Conservation (phyloP, 2,888 invertebrate genomes). For the Entomobrya multifasciata region DNA sequence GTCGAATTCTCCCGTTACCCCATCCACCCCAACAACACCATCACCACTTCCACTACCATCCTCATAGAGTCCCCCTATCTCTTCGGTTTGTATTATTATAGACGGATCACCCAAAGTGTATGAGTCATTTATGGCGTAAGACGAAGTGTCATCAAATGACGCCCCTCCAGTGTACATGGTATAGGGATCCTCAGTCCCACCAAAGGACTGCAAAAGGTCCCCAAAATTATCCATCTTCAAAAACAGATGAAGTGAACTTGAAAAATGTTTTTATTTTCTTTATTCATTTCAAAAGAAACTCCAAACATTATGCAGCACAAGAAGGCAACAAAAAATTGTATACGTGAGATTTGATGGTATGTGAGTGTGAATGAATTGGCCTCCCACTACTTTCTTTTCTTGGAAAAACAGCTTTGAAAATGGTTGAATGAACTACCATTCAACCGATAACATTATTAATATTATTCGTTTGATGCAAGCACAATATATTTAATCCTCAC, state of each 20-base stretch:
- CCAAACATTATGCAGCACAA: background rate
- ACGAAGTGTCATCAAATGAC: constrained; percentile 36
- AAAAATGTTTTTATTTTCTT: constrained; percentile 3
- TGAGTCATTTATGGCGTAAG: constrained; percentile 22
- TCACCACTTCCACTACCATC: background rate
- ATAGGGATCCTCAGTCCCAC: constrained; percentile 46
- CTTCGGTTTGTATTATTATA: background rate
- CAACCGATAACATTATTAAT: background rate
- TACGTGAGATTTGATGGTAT: too few species aligned
- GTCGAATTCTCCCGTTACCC: background rate
- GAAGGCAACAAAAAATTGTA: too few species aligned
- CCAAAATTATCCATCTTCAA: constrained; percentile 53
- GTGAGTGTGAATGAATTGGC: too few species aligned
- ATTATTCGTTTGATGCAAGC: background rate
- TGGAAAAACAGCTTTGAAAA: background rate
- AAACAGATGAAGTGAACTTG: too few species aligned
- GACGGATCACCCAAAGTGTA: constrained; percentile 4
- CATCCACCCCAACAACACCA: background rate
- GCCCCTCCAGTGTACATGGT: constrained; percentile 11
- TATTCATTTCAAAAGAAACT: background rate
- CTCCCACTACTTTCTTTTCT: too few species aligned
- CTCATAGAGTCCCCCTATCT: background rate
- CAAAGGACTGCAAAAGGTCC: constrained; percentile 30
- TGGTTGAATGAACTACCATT: constrained; percentile 3
- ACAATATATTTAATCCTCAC: too few species aligned